Conservation (phyloP, 2,797 vertebrate genomes). For the Eospalax fontanierii region DNA sequence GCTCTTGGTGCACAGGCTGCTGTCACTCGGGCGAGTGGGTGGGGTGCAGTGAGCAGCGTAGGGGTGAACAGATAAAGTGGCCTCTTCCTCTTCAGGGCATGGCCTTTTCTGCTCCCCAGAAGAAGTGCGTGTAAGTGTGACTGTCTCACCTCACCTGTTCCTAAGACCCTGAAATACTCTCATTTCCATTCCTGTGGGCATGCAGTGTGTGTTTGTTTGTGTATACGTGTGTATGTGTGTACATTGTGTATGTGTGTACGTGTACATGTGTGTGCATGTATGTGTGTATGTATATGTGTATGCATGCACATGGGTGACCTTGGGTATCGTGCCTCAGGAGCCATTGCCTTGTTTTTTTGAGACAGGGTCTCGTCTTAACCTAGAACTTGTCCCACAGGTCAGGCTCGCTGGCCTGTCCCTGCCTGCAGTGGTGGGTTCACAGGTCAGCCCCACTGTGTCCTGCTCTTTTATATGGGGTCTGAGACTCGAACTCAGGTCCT, state of each 20-base stretch:
- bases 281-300: too few relatives aligned
- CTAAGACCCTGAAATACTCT: too few relatives aligned
- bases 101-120: neutral
- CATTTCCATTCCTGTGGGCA: neutral
- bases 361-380: neutral
- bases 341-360: too few relatives aligned
- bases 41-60: fast-evolving
- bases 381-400: neutral
- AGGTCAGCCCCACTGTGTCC: neutral
- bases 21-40: neutral
- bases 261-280: too few relatives aligned
- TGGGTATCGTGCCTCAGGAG: neutral
- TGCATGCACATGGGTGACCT: neutral
- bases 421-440: neutral
- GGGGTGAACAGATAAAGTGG: neutral
- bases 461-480: neutral
- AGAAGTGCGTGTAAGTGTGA: neutral
- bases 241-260: neutral
- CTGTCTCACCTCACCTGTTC: fast-evolving
- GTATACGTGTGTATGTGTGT: too few relatives aligned
- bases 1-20: fast-evolving
- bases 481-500: neutral
- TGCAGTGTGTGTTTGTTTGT: too few relatives aligned
- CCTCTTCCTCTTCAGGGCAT: fast-evolving
- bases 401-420: neutral